These are phyloP conservation scores for Erythrolamprus reginae DNA, from an alignment of 2,113 vertebrate species.

Conservation along the genomic window DNA sequence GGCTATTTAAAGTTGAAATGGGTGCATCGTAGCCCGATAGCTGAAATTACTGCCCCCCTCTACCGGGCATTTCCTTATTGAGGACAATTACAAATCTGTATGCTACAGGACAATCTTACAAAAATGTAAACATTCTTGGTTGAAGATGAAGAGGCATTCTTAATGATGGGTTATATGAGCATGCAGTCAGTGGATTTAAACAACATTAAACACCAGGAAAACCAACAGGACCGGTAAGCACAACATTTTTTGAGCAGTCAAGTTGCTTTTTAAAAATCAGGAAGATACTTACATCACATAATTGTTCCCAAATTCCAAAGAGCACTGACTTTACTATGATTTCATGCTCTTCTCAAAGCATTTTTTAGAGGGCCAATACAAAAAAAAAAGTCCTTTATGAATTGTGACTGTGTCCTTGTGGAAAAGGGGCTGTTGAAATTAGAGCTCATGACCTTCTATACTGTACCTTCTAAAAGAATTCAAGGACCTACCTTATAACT, in stretches of 20 bases:
- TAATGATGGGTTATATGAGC: not conserved
- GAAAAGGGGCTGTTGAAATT: not conserved
- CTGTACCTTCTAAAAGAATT: not conserved
- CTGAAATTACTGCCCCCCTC: not conserved
- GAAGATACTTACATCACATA: not conserved
- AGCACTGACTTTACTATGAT: not conserved
- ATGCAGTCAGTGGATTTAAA: not conserved
- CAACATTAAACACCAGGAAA: not conserved
- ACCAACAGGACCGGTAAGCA: not conserved
- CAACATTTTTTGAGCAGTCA: not conserved
- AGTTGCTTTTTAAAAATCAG: not conserved
- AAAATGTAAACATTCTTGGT: not conserved
- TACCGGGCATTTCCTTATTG: not conserved
- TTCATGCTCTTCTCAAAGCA: not conserved
- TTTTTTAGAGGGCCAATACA: not conserved
- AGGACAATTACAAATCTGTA: not conserved
- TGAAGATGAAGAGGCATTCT: not conserved
- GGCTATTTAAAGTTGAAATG: not conserved
- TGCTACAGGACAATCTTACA: not conserved
- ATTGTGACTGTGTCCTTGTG: not conserved
- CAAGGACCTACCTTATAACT: not conserved
- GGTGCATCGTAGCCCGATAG: not conserved
- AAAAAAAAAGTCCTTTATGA: not conserved
- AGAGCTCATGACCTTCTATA: not conserved
- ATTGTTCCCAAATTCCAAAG: not conserved